phyloP scores from a whole-genome alignment of 2,113 vertebrate genomes.

The Dasyornis broadbenti region DNA sequence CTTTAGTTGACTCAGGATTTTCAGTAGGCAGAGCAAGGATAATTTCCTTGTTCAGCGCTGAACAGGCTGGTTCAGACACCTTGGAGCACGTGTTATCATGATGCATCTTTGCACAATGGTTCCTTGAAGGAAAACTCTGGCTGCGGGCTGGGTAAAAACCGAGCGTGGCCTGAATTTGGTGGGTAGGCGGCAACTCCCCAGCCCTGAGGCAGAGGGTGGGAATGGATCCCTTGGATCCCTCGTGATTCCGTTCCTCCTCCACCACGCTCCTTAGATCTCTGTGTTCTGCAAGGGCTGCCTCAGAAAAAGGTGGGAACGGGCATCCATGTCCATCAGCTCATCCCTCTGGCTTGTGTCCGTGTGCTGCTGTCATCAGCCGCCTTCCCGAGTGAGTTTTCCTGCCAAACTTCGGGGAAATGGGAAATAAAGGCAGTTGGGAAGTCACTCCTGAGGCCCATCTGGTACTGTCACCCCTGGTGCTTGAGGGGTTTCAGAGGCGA shows the following conservation, averaged over 20 bases:
- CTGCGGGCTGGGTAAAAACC: background rate
- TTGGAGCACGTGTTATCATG: background rate
- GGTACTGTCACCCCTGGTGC: background rate
- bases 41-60: background rate
- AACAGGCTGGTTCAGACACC: background rate
- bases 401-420: background rate
- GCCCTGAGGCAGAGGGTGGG: background rate
- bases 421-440: background rate
- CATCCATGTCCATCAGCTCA: accelerated
- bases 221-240: background rate
- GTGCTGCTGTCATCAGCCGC: background rate
- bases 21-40: background rate
- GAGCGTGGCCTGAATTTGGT: background rate
- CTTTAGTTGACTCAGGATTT: background rate
- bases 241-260: background rate
- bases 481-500: background rate
- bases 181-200: background rate
- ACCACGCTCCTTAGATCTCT: accelerated
- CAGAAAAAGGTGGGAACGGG: background rate
- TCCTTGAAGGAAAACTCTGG: background rate
- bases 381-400: background rate
- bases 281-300: background rate
- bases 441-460: background rate
- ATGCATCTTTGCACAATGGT: background rate
- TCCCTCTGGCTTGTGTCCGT: background rate